Base-by-base conservation (phyloP, 2,113 vertebrate genomes). In the Bufo gargarizans region DNA sequence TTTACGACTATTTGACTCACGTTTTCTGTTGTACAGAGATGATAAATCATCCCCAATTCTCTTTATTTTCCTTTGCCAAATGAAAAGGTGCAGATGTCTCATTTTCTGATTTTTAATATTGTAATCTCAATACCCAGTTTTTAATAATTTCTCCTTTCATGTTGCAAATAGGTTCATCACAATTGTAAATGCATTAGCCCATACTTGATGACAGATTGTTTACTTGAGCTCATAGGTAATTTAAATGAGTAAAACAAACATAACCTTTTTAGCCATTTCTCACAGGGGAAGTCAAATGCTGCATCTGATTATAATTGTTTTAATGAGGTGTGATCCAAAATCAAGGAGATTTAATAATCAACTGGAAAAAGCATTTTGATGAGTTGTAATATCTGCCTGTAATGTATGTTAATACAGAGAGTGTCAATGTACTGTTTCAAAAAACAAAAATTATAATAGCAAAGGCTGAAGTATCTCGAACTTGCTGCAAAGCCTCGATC, bases 221-320 rank as follows among this genome's bases (percentile, higher is more conserved):
- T 95, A 93, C 93, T 91, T 90, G 89, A 91, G 17, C 91, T 92
- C 89, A 80, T 91, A 92, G 94, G 74, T 86, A 92, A 94, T 92
- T 93, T 93, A 92, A 91, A 92, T 92, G 92, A 94, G 94, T 93
- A 94, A 95, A 96, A 94, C 93, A 96, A 96, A 95, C 93, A 95
- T 95, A 95, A 95, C 94, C 94, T 95, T 95, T 95, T 95, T 92
- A 94, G 93, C 93, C 94, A 91, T 91, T 95, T 94, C 89, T 94
- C 93, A 93, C 91, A 93, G 93, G 93, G 91, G 93, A 94, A 94
- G 94, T 91, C 93, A 94, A 96, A 95, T 93, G 93, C 95, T 95
- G 94, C 92, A 93, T 95, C 95, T 96, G 95, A 96, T 96, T 95
- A 94, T 95, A 96, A 96, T 95, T 95, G 93, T 95, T 95, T 93